These are phyloP conservation scores for Triplophysa yarkandensis DNA, from an alignment of 2,797 vertebrate genomes.

Conservation along the genomic window DNA sequence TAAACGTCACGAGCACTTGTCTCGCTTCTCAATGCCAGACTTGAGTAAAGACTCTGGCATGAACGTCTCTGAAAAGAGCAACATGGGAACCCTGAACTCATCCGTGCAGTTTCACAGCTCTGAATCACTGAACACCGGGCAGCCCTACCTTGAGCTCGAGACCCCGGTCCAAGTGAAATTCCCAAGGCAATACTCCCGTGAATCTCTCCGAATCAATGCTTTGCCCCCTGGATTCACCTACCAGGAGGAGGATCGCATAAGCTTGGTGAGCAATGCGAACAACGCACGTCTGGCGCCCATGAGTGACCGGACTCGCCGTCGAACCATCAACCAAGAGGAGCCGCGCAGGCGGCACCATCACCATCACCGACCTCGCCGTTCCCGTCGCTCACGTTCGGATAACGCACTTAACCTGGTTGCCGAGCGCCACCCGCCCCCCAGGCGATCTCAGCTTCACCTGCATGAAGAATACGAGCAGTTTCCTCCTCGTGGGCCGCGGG, in stretches of 20 bases:
- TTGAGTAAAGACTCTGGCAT: constrained; percentile 98
- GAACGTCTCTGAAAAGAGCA: constrained; percentile 95
- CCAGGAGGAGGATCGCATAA: constrained; percentile 82
- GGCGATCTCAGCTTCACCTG: constrained; percentile 80
- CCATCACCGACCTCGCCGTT: constrained; percentile 84
- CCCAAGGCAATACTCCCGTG: constrained; percentile 81
- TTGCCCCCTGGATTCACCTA: constrained; percentile 90
- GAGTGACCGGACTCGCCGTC: constrained; percentile 83
- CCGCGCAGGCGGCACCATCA: constrained; percentile 81
- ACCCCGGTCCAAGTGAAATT: constrained; percentile 78
- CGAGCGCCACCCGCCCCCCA: constrained; percentile 82
- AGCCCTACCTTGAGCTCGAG: constrained; percentile 90
- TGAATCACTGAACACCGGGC: constrained; percentile 85
- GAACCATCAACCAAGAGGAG: constrained; percentile 73
- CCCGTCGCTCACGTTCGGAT: constrained; percentile 91
- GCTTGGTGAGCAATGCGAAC: constrained; percentile 80
- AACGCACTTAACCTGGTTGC: constrained; percentile 92
- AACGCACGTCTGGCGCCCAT: constrained; percentile 82
- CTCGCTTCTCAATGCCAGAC: constrained; percentile 97
- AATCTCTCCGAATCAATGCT: constrained; percentile 68
- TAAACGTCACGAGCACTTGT: constrained; percentile 93
- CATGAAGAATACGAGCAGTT: constrained; percentile 92
- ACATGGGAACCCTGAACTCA: constrained; percentile 90
- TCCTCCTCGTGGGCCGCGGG: constrained; percentile 80
- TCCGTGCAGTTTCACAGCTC: constrained; percentile 91